A percentile compares a stretch with the other conserved stretches of the same genome.
These are phyloP conservation scores for Hippocampus zosterae DNA, from an alignment of 2,113 vertebrate species.

Conservation along the genomic window DNA sequence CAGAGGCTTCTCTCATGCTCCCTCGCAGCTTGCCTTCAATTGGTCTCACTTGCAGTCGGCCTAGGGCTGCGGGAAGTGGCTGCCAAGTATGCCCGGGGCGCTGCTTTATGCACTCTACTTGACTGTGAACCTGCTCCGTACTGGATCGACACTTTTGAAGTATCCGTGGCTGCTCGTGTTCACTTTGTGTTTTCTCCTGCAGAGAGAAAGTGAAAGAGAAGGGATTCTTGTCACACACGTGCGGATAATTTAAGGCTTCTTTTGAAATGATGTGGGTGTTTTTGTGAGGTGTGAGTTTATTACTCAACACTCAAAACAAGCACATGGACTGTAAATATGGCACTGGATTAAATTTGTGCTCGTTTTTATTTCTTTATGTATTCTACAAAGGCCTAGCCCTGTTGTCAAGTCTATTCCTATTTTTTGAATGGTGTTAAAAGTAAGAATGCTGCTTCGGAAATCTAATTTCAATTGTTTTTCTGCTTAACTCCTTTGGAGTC, in stretches of 20 bases:
- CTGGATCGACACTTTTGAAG: constrained; percentile 4
- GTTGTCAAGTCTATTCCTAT: neutral
- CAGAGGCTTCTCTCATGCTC: constrained; percentile 18
- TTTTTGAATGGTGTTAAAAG: constrained; percentile 12
- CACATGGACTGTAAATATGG: neutral
- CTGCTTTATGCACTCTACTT: constrained; percentile 22
- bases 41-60: constrained; percentile 39
- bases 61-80: constrained; percentile 45
- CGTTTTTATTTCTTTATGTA: neutral
- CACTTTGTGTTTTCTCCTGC: constrained; percentile 5
- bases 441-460: constrained; percentile 33
- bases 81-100: constrained; percentile 27
- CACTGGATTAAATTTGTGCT: neutral
- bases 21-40: constrained; percentile 30
- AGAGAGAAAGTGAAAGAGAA: constrained; percentile 7
- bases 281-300: neutral
- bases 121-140: constrained; percentile 19
- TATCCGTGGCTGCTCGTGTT: constrained; percentile 4
- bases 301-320: neutral
- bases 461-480: neutral
- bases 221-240: neutral
- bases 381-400: neutral
- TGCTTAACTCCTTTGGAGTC: constrained; percentile 20
- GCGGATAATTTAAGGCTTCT: neutral
- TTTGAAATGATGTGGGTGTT: neutral